phyloP scores from a whole-genome alignment of 1,140 invertebrate species.

The Papilio dardanus region DNA sequence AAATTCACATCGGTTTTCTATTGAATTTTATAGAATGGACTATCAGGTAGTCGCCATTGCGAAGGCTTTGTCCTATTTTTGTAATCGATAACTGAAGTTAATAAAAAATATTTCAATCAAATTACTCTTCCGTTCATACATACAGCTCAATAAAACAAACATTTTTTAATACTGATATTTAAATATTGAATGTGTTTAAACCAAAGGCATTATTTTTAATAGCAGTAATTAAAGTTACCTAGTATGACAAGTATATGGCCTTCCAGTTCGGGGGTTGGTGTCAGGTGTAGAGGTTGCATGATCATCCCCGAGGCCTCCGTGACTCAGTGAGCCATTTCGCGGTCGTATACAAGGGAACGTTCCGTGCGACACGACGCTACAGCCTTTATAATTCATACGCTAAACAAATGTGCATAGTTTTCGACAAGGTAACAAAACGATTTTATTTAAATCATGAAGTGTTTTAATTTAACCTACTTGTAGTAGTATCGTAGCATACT shows the following conservation, averaged over 20 bases:
- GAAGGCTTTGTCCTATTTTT: conserved; percentile 9
- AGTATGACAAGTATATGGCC: neutral
- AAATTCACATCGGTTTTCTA: conserved; percentile 47
- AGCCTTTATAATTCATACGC: conserved; percentile 44
- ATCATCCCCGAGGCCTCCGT: conserved; percentile 65
- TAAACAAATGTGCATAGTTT: conserved; percentile 42
- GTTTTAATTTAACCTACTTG: too few relatives aligned
- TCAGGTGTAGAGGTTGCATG: conserved; percentile 59
- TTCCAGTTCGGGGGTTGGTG: conserved; percentile 25
- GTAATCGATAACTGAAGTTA: neutral
- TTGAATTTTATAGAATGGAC: conserved; percentile 18
- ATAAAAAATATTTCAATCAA: neutral
- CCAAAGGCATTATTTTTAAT: too few relatives aligned
- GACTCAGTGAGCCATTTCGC: conserved; percentile 71
- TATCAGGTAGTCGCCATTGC: neutral
- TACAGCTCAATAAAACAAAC: too few relatives aligned
- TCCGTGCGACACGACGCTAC: conserved; percentile 71
- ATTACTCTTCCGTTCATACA: neutral
- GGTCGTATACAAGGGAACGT: conserved; percentile 69
- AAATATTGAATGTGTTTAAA: too few relatives aligned
- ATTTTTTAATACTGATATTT: neutral
- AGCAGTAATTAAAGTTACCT: neutral
- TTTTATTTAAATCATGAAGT: neutral
- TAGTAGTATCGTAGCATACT: neutral
- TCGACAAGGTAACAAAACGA: neutral